phyloP scores from a whole-genome alignment of 2,113 vertebrate genomes.

The Neolamprologus falcicula region DNA sequence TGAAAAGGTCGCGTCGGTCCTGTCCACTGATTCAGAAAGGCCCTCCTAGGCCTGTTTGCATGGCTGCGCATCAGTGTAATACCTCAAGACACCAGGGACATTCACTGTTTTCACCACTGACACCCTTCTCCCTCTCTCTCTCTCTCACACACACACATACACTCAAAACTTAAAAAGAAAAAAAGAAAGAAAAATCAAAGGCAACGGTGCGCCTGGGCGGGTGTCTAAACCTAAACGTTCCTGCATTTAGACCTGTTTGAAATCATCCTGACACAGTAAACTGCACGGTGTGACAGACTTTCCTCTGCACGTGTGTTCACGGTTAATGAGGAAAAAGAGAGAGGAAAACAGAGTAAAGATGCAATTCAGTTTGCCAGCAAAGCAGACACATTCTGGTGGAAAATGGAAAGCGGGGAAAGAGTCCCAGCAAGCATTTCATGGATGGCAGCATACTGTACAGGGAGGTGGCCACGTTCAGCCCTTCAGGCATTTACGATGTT shows the following conservation, averaged over 20 bases:
- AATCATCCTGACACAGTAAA: conserved; percentile 37
- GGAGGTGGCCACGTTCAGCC: conserved; percentile 5
- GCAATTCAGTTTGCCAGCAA: conserved; percentile 6
- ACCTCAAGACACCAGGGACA: conserved; percentile 52
- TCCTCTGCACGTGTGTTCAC: not conserved
- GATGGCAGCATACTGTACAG: not conserved
- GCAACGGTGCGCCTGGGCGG: conserved; percentile 29
- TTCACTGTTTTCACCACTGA: conserved; percentile 48
- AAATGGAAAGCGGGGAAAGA: not conserved
- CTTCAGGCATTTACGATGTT: conserved; percentile 8
- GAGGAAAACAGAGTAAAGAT: conserved; percentile 1
- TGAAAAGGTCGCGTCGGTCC: conserved; percentile 61
- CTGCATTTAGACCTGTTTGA: conserved; percentile 43
- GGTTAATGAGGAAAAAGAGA: conserved; percentile 39
- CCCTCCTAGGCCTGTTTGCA: conserved; percentile 55
- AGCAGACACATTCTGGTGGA: not conserved
- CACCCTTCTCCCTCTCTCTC: not conserved
- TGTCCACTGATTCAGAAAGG: conserved; percentile 61
- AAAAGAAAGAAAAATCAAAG: conserved; percentile 28
- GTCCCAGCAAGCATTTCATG: conserved; percentile 13
- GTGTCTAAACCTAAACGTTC: conserved; percentile 26
- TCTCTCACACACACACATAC: not conserved
- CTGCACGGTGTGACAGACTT: not conserved
- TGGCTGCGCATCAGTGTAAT: conserved; percentile 57
- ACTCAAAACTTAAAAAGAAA: not conserved